Base-by-base conservation (phyloP, 2,113 vertebrate species). In the Datnioides undecimradiatus region DNA sequence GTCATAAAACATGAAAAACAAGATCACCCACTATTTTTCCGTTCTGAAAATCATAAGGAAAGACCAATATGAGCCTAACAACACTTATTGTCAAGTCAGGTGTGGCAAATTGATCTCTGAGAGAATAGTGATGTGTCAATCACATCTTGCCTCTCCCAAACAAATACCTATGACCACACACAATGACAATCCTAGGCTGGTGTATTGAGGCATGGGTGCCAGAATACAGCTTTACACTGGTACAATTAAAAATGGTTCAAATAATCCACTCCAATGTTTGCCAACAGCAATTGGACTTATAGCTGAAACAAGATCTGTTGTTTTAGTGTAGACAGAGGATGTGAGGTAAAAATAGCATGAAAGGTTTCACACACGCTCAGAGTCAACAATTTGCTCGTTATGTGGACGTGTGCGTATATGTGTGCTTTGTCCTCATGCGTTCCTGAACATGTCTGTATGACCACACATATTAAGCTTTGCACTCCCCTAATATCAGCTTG, bases 371-470 rank as follows among this genome's bases (percentile, higher is more conserved):
- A 4, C 34, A 21, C 23, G 2, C 1, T 31, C 38, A 60, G 25
- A 21, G 10, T 23, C 29, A 43, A 34, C 14, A 55, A 29, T 17
- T 5, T 45, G 8, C 59, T 33, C 3, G 27, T 45, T 67, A n/a
- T 40, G 8, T 64, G 48, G 51, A 40, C 49, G 38, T 31, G 27
- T 14, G 19, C 14, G 31, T 33, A 29, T 16, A 51, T 2, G 14
- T 31, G 14, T 54, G 25, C 27, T 27, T 52, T 25, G 31, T 2
- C 17, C 21, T 8, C 13, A 54, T 34, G 10, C 36, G 55, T n/a
- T n/a, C 11, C n/a, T 58, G 19, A 67, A 43, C 69, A 34, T 31
- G 57, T 82, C 43, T 76, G 65, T 59, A 45, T 55, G 59, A 45
- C 17, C 19, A 16, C 2, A 19, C 8, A 43, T 9, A 63, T 40